Evolutionary conservation across 2,113 vertebrate species (phyloP).

Genomic region (Zapornia atra): DNA sequence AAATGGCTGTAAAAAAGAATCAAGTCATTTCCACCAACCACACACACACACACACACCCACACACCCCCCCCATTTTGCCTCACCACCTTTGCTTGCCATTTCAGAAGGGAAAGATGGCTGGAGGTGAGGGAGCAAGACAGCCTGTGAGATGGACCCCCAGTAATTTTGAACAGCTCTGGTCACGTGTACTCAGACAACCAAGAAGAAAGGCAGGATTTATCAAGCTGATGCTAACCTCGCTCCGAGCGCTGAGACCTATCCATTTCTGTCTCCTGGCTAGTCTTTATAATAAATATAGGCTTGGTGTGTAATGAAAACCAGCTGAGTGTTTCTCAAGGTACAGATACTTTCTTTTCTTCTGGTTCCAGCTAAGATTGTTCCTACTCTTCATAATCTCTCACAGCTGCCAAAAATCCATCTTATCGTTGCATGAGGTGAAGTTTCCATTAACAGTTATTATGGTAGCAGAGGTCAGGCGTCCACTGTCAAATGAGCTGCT

Average conservation of each 20-base stretch:
- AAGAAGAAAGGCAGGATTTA: constrained; percentile 73
- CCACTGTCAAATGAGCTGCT: constrained; percentile 75
- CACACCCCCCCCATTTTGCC: neutral
- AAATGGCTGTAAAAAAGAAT: neutral
- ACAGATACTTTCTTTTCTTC: constrained; percentile 83
- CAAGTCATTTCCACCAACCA: neutral
- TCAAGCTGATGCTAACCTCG: constrained; percentile 57
- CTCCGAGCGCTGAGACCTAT: constrained; percentile 62
- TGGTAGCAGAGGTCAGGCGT: constrained; percentile 77
- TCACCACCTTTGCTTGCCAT: neutral
- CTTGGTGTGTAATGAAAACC: constrained; percentile 87
- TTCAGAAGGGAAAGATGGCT: neutral
- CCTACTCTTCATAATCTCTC: constrained; percentile 86
- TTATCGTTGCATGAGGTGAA: constrained; percentile 92
- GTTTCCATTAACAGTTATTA: constrained; percentile 88
- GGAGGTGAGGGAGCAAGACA: neutral
- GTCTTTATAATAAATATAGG: constrained; percentile 82
- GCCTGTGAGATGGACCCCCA: constrained; percentile 9
- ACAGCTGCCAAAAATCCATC: constrained; percentile 86
- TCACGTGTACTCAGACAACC: constrained; percentile 36
- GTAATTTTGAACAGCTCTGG: constrained; percentile 59
- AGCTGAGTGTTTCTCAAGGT: constrained; percentile 86
- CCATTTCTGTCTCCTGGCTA: constrained; percentile 82
- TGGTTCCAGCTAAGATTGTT: constrained; percentile 85
- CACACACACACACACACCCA: too few relatives aligned